Conservation (phyloP, 1,140 invertebrate genomes). For the Mylabris phalerata region DNA sequence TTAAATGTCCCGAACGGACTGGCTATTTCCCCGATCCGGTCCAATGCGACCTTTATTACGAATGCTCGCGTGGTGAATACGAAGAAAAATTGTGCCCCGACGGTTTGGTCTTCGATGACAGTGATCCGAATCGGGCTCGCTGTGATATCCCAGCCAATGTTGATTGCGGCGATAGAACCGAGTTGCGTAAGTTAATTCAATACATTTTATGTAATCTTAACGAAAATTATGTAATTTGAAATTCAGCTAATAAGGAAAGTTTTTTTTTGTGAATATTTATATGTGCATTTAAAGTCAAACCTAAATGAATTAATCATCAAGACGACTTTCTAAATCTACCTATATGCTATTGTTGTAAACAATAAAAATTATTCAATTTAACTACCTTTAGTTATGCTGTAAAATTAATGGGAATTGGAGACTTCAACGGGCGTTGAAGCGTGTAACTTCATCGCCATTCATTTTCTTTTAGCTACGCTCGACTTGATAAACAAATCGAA, state of each 20-base stretch:
- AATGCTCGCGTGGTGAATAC: slow-evolving; percentile 57
- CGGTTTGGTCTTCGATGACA: slow-evolving; percentile 72
- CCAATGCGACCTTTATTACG: slow-evolving; percentile 78
- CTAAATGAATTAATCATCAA: background rate
- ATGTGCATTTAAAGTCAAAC: background rate
- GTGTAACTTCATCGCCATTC: background rate
- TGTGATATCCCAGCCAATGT: slow-evolving; percentile 76
- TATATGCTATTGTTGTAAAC: background rate
- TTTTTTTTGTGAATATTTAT: background rate
- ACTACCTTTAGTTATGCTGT: background rate
- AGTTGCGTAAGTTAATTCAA: slow-evolving; percentile 61
- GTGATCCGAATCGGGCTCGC: slow-evolving; percentile 62
- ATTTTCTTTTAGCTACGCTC: background rate
- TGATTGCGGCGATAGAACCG: slow-evolving; percentile 65
- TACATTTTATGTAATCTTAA: background rate
- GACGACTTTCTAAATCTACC: background rate
- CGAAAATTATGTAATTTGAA: background rate
- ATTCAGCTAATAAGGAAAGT: background rate
- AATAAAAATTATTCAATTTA: background rate
- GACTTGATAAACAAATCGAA: background rate
- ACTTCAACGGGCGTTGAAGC: background rate
- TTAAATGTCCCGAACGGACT: slow-evolving; percentile 64
- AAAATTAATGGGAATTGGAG: background rate
- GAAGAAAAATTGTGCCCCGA: slow-evolving; percentile 73
- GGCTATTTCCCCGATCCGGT: slow-evolving; percentile 69